phyloP scores from a whole-genome alignment of 2,888 invertebrate genomes.

The Nomada hirtipes region DNA sequence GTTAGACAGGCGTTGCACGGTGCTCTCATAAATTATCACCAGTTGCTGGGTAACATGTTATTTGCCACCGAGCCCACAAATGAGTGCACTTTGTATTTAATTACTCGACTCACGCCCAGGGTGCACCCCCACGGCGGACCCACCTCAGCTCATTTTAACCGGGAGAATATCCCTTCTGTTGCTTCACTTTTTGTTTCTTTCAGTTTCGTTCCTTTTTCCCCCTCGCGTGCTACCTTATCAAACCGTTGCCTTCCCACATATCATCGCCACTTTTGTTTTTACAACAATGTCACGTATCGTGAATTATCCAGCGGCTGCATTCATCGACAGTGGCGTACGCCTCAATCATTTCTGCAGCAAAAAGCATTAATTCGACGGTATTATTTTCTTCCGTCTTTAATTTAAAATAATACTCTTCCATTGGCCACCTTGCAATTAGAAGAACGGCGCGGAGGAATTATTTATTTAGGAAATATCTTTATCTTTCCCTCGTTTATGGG shows the following conservation, averaged over 20 bases:
- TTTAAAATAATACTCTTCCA: neutral
- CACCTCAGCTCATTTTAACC: conserved; percentile 59
- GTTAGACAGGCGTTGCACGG: conserved; percentile 60
- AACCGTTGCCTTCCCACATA: neutral
- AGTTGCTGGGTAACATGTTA: conserved; percentile 81
- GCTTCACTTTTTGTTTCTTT: conserved; percentile 24
- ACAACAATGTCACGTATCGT: no score
- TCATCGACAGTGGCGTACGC: no score
- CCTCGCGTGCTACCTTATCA: conserved; percentile 2
- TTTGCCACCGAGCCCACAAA: conserved; percentile 82
- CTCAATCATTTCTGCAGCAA: no score
- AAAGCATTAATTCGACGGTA: no score
- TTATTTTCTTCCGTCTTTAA: neutral
- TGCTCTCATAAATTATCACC: conserved; percentile 80
- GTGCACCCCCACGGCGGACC: conserved; percentile 74
- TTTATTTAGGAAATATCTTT: neutral
- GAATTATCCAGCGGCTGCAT: no score
- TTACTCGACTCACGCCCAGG: conserved; percentile 83
- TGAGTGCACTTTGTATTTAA: conserved; percentile 84
- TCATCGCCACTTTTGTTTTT: no score
- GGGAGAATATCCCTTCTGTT: conserved; percentile 47
- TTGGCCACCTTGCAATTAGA: neutral
- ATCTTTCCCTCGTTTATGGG: neutral
- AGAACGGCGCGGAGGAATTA: neutral
- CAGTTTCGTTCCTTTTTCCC: conserved; percentile 10